Base-by-base conservation (phyloP, 2,888 invertebrate species). In the Drosophila pseudotakahashii region DNA sequence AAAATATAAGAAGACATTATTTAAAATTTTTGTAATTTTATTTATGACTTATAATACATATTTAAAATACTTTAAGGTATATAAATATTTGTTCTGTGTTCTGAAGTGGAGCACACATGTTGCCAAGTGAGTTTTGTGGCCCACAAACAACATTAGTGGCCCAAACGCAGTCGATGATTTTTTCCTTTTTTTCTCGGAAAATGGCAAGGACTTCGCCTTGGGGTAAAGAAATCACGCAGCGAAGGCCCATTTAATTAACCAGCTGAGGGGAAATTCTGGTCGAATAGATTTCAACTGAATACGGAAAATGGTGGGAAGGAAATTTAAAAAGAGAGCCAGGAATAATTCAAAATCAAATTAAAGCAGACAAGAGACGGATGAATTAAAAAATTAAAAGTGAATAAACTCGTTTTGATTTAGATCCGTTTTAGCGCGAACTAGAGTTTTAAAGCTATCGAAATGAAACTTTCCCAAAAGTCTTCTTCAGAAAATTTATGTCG, bases 241-340 rank as follows among this genome's bases (percentile, higher is more conserved):
- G 48, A 54, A 45, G 59, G 44, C 59, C 32, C 52, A 78, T 76
- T 76, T 78, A 81, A 78, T 81, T 81, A 79, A 71, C 74, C 76
- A 74, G 52, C 62, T 66, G 73, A 41, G 55, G n/a, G 16, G 51
- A 39, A 44, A 44, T 47, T 39, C 26, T 14, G 19, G 36, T 30
- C 37, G 30, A 34, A 66, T 53, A 32, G 32, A 53, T 36, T 50
- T 32, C 7, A n/a, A 63, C 7, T 51, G 42, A 50, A 42, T 36
- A n/a, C 41, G 42, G 30, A 42, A 62, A 45, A 52, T 53, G 30
- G 7, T 16, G 10, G 42, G 32, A 23, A 23, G 62, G 41, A 41
- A 34, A 63, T 61, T 48, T 26, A 47, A 61, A 47, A n/a, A 10
- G 2, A 44, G 16, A 14, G 2, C 30, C n/a, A 11, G 36, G n/a